These are phyloP conservation scores for Teleopsis dalmanni DNA, from an alignment of 1,140 invertebrate species.

Conservation along the genomic window DNA sequence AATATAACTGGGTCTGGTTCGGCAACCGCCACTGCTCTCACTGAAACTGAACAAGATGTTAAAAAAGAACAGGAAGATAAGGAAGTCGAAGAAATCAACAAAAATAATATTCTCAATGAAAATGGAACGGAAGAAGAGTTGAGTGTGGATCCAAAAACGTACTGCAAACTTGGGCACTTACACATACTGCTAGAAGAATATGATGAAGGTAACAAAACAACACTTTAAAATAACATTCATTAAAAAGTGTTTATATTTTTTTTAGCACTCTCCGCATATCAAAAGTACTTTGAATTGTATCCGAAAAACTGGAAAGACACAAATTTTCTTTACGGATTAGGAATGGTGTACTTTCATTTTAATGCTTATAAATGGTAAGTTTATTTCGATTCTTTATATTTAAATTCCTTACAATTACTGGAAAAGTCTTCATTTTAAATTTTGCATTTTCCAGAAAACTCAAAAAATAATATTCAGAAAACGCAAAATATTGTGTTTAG, in stretches of 20 bases:
- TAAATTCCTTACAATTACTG: too few species aligned
- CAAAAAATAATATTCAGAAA: too few species aligned
- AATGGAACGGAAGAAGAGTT: background rate
- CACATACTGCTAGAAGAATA: conserved; percentile 84
- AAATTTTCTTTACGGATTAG: conserved; percentile 83
- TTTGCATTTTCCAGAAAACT: too few species aligned
- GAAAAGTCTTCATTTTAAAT: too few species aligned
- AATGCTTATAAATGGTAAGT: conserved; percentile 93
- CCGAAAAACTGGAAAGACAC: conserved; percentile 81
- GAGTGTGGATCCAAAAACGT: conserved; percentile 69
- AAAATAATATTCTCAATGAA: background rate
- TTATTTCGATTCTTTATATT: background rate
- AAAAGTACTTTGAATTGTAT: conserved; percentile 76
- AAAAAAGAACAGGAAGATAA: background rate
- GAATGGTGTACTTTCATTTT: conserved; percentile 90
- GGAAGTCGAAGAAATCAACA: background rate
- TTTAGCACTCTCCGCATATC: conserved; percentile 85
- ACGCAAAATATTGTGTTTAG: too few species aligned
- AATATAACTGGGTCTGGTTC: too few species aligned
- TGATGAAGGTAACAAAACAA: conserved; percentile 61
- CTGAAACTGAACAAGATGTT: too few species aligned
- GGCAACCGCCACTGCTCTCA: too few species aligned
- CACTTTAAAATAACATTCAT: background rate
- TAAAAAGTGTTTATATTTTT: conserved; percentile 20
- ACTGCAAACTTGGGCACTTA: conserved; percentile 88